phyloP scores from a whole-genome alignment of 2,797 vertebrate species.

The Phataginus tricuspis region DNA sequence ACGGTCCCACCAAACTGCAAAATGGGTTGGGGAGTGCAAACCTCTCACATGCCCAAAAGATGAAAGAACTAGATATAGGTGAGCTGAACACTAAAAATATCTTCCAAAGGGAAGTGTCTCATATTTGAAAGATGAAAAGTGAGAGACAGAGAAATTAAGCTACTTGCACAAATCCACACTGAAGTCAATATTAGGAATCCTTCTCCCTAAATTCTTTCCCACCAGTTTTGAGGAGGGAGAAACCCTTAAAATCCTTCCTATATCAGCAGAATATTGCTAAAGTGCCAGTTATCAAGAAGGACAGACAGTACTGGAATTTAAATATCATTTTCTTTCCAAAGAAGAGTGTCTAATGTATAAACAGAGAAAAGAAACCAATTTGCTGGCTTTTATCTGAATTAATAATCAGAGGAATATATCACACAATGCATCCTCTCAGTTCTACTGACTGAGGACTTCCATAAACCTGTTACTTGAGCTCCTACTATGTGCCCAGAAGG shows the following conservation, averaged over 20 bases:
- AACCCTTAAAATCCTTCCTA: background rate
- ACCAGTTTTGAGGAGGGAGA: background rate
- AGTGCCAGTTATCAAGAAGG: slow-evolving; percentile 26
- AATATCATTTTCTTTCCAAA: slow-evolving; percentile 62
- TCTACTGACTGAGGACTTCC: background rate
- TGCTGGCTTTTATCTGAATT: slow-evolving; percentile 27
- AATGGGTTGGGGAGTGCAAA: background rate
- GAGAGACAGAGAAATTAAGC: background rate
- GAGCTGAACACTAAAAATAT: background rate
- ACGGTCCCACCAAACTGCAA: background rate
- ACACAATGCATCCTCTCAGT: background rate
- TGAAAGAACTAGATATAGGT: background rate
- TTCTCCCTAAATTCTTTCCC: background rate
- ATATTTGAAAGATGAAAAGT: background rate
- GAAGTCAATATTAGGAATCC: background rate
- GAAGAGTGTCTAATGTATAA: slow-evolving; percentile 35
- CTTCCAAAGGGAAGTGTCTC: background rate
- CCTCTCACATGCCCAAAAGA: background rate
- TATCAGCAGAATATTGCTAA: slow-evolving; percentile 26
- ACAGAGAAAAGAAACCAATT: slow-evolving; percentile 38
- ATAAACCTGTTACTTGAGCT: background rate
- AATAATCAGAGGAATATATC: background rate
- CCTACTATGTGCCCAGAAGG: background rate
- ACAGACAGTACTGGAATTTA: slow-evolving; percentile 48
- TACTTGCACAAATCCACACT: background rate